Conservation (phyloP, 2,888 invertebrate species). For the Zygogramma bicolorata region DNA sequence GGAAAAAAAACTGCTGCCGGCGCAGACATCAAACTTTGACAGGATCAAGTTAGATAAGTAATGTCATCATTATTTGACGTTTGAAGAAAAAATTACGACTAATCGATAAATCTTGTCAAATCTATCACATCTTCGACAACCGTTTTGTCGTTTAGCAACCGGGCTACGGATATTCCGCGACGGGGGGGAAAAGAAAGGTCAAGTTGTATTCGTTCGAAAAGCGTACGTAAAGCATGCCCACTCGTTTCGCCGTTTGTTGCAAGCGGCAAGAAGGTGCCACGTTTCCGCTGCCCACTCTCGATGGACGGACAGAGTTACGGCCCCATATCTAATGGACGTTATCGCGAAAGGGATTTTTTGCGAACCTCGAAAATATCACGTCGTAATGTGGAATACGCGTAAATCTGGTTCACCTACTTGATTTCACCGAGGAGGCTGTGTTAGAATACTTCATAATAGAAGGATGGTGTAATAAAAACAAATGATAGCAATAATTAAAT, state of each 20-base stretch:
- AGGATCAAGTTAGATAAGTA: no score
- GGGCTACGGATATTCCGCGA: neutral
- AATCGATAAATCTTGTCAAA: no score
- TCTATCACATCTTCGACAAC: neutral
- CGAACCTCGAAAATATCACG: neutral
- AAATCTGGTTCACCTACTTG: constrained; percentile 6
- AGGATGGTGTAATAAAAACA: no score
- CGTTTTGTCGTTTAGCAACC: neutral
- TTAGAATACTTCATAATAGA: no score
- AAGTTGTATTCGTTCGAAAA: neutral
- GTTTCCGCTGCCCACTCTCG: constrained; percentile 21
- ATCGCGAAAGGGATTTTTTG: neutral
- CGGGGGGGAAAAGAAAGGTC: neutral
- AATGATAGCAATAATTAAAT: no score
- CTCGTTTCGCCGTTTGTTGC: constrained; percentile 8
- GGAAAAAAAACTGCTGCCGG: no score
- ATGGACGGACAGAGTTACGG: neutral
- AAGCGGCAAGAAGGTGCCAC: constrained; percentile 15
- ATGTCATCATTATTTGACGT: no score
- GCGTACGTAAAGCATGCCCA: constrained; percentile 6
- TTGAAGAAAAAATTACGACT: no score
- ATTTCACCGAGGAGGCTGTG: neutral
- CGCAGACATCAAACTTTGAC: no score
- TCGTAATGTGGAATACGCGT: neutral
- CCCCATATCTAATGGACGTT: constrained; percentile 2